Evolutionary conservation across 2,888 invertebrate species (phyloP).

Genomic region (Apamea crenata): DNA sequence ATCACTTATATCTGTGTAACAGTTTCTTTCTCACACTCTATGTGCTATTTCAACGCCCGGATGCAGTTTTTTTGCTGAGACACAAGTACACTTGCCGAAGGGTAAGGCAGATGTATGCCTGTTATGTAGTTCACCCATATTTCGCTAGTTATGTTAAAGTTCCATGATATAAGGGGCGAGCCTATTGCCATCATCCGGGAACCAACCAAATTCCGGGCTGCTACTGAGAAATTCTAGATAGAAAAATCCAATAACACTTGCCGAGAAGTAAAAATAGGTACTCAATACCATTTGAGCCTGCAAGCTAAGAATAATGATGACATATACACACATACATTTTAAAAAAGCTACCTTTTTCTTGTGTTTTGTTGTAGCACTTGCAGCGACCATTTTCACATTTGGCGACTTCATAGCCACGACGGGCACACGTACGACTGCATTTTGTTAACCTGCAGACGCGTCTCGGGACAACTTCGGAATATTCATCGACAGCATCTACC

Average conservation of each 20-base stretch:
- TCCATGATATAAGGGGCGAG: too few species aligned
- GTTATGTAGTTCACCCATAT: background rate
- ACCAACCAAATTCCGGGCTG: too few species aligned
- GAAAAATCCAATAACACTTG: too few species aligned
- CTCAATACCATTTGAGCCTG: too few species aligned
- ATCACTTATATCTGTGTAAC: too few species aligned
- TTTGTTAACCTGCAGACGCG: background rate
- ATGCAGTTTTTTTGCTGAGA: background rate
- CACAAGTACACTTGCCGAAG: background rate
- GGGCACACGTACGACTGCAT: background rate
- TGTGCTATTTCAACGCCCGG: background rate
- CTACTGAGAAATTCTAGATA: too few species aligned
- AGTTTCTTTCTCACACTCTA: background rate
- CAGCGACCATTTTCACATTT: conserved; percentile 31
- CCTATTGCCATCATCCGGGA: too few species aligned
- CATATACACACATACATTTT: background rate
- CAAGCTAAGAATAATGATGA: background rate
- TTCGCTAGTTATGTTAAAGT: too few species aligned
- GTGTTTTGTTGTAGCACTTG: conserved; percentile 17
- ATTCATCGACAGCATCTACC: conserved; percentile 3
- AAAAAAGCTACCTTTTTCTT: background rate
- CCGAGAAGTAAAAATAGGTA: too few species aligned
- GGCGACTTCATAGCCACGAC: conserved; percentile 27
- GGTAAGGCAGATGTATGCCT: background rate
- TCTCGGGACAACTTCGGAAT: background rate